Percentiles rank a stretch among this genome's conserved stretches.
Conservation (phyloP, 2,888 invertebrate species). For the Drosophila subquinaria region DNA sequence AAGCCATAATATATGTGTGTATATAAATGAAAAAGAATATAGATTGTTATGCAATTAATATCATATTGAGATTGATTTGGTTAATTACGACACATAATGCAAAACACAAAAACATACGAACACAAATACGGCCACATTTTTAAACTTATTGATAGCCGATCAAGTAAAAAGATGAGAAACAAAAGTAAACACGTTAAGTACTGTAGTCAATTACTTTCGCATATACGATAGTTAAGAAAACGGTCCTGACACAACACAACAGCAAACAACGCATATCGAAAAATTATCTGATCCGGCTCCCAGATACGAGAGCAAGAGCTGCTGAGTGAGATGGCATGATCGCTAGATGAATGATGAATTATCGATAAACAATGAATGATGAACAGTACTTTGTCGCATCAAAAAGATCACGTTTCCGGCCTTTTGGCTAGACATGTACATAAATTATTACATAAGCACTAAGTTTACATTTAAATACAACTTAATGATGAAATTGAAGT, state of each 20-base stretch:
- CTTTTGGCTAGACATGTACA: slow-evolving; percentile 28
- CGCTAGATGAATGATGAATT: slow-evolving; percentile 39
- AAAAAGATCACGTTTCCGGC: neutral
- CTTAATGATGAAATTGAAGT: slow-evolving; percentile 38
- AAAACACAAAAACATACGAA: slow-evolving; percentile 51
- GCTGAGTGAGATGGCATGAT: slow-evolving; percentile 49
- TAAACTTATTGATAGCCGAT: slow-evolving; percentile 29
- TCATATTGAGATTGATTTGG: slow-evolving; percentile 38
- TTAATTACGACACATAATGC: slow-evolving; percentile 51
- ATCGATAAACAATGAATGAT: slow-evolving; percentile 28
- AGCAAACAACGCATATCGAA: slow-evolving; percentile 67
- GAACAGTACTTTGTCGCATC: slow-evolving; percentile 21
- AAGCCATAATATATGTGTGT: slow-evolving; percentile 50
- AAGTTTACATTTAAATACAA: slow-evolving; percentile 42
- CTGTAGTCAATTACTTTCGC: slow-evolving; percentile 13
- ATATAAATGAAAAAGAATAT: slow-evolving; percentile 65
- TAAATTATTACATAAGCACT: slow-evolving; percentile 43
- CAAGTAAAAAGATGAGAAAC: neutral
- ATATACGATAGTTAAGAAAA: slow-evolving; percentile 26
- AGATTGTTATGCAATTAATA: slow-evolving; percentile 68
- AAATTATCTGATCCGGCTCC: slow-evolving; percentile 50
- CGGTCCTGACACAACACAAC: slow-evolving; percentile 56
- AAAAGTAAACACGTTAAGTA: slow-evolving; percentile 6
- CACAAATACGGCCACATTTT: slow-evolving; percentile 29
- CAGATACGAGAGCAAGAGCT: slow-evolving; percentile 40